Evolutionary conservation across 2,888 invertebrate species (phyloP), one percentile per base, ranked within the genome.

Genomic region (Calameuta idolon): DNA sequence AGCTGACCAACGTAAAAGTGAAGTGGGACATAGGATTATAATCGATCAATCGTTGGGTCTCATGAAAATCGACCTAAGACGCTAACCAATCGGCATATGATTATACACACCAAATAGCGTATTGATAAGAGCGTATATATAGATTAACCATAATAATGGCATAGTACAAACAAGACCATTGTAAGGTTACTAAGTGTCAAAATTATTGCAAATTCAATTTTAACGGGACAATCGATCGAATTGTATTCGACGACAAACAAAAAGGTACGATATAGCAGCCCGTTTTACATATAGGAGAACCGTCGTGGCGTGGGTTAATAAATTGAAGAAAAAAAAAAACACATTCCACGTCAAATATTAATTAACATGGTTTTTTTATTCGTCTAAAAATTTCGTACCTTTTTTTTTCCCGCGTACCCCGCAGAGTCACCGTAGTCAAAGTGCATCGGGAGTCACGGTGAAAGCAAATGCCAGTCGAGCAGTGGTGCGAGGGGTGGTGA

Each of bases 361-460:
- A 40, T 4, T 69, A 30, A 31, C 11, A 30, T 30, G 31, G 30
- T 69, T n/a, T 69, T 33, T 69, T 71, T 23, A 33, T 31, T 71
- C 33, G 12, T 11, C 71, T 12, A 23, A 23, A 55, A 55, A 55
- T 55, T 23, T 23, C 23, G 55, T 55, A 55, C 23, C 40, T 55
- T 55, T 5, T 55, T 55, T 55, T 55, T 23, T 9, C 5, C 15
- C 4, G 1, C 15, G 55, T 55, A 2, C 0, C 55, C 55, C 2
- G 23, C 55, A 5, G 15, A 55, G 55, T 55, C 71, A 4, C 75
- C 79, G 84, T 76, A 76, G 82, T 83, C 84, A 86, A 86, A 87
- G 83, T 85, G 87, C 85, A 87, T 85, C 84, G 79, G 75, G 82
- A 77, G 81, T 79, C 83, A 80, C 83, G 87, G 89, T 89, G 89